phyloP scores from a whole-genome alignment of 2,113 vertebrate genomes.

The Eulemur macaco region DNA sequence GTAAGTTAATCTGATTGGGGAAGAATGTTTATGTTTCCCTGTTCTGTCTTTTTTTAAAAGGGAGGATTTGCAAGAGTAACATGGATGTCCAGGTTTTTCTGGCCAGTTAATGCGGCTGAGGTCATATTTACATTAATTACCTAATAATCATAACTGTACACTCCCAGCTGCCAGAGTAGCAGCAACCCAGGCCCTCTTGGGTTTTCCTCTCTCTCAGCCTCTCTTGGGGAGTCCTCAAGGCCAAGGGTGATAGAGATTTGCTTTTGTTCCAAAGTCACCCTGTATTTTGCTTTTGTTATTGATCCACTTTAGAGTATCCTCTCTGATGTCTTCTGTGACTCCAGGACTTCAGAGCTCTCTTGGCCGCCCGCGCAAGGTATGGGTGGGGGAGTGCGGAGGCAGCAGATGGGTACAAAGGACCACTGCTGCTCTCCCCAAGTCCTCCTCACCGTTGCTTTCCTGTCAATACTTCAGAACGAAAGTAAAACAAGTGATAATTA shows the following conservation, averaged over 20 bases:
- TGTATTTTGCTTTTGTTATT: background rate
- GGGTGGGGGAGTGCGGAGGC: background rate
- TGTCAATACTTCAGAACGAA: background rate
- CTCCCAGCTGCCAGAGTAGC: background rate
- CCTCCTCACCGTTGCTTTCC: background rate
- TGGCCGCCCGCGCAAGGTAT: background rate
- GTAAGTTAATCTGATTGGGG: background rate
- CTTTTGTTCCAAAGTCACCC: background rate
- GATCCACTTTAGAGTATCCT: background rate
- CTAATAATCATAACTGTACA: background rate
- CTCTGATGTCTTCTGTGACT: background rate
- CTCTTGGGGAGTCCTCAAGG: background rate
- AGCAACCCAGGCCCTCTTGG: background rate
- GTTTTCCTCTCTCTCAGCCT: background rate
- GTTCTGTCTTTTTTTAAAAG: background rate
- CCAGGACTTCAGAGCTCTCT: background rate
- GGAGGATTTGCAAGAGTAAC: background rate
- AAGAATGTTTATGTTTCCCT: background rate
- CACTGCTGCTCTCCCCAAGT: background rate
- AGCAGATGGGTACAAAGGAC: rapidly evolving
- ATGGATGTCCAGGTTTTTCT: background rate
- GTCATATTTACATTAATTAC: background rate
- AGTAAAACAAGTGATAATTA: background rate
- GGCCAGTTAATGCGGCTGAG: background rate
- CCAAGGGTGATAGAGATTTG: background rate